Evolutionary conservation across 2,888 invertebrate genomes (phyloP).

Genomic region (Dilophus febrilis): DNA sequence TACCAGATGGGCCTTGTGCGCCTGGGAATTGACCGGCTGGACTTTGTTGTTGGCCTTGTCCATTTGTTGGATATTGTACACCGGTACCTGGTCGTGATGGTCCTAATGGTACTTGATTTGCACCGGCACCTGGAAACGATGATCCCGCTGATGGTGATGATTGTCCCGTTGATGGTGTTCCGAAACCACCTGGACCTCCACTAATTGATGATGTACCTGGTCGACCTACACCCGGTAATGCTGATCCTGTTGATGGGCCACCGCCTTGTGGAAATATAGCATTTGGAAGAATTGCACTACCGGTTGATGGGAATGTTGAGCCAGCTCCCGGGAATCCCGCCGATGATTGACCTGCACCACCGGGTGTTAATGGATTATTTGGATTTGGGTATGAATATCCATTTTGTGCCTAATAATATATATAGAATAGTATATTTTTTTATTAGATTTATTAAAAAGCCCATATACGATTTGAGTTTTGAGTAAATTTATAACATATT

Average conservation of each 20-base stretch:
- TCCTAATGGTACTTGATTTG: slow-evolving; percentile 15
- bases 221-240: background rate
- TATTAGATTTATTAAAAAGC: too few relatives aligned
- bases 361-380: slow-evolving; percentile 34
- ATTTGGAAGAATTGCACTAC: background rate
- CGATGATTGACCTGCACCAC: slow-evolving; percentile 3
- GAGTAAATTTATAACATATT: too few relatives aligned
- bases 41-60: background rate
- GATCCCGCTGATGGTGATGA: too few relatives aligned
- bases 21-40: background rate
- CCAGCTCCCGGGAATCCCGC: slow-evolving; percentile 6
- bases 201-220: background rate
- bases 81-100: slow-evolving; percentile 19
- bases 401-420: slow-evolving; percentile 19
- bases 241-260: background rate
- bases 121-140: slow-evolving; percentile 15
- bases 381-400: slow-evolving; percentile 64
- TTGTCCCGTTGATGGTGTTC: too few relatives aligned
- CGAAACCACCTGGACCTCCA: background rate
- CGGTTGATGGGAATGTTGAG: slow-evolving; percentile 4
- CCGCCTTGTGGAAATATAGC: background rate
- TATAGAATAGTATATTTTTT: too few relatives aligned
- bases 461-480: too few relatives aligned
- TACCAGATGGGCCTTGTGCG: background rate
- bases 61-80: too few relatives aligned